phyloP scores from a whole-genome alignment of 2,888 invertebrate genomes.

The Girardia tigrina region DNA sequence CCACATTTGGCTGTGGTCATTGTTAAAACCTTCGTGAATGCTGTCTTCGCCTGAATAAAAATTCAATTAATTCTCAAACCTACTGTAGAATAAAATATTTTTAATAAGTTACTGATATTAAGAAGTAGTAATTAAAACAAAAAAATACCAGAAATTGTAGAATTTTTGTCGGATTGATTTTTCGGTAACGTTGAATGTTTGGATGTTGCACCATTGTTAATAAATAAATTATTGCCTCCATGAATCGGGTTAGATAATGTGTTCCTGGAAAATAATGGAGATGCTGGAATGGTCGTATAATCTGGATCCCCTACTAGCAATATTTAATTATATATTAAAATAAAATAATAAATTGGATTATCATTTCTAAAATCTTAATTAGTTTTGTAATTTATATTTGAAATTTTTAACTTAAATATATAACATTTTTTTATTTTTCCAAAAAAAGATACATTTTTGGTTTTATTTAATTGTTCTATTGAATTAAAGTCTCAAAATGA shows the following conservation, averaged over 20 bases:
- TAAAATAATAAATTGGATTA: too few species aligned
- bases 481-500: too few species aligned
- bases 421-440: too few species aligned
- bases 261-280: slow-evolving; percentile 28
- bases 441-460: too few species aligned
- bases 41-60: slow-evolving; percentile 24
- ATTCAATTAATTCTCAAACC: not conserved
- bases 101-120: not conserved
- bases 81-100: not conserved
- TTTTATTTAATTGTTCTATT: too few species aligned
- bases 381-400: not conserved
- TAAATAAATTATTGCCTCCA: slow-evolving; percentile 24
- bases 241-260: not conserved
- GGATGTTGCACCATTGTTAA: not conserved
- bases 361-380: too few species aligned
- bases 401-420: not conserved
- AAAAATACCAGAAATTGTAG: slow-evolving; percentile 28
- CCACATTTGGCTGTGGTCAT: not conserved
- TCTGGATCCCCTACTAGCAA: slow-evolving; percentile 17
- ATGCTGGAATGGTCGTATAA: slow-evolving; percentile 31
- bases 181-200: not conserved
- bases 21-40: slow-evolving; percentile 25
- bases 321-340: not conserved
- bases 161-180: slow-evolving; percentile 26
- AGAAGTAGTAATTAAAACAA: not conserved